These are phyloP conservation scores for Salticus scenicus DNA, from an alignment of 2,888 invertebrate genomes.

Conservation along the genomic window DNA sequence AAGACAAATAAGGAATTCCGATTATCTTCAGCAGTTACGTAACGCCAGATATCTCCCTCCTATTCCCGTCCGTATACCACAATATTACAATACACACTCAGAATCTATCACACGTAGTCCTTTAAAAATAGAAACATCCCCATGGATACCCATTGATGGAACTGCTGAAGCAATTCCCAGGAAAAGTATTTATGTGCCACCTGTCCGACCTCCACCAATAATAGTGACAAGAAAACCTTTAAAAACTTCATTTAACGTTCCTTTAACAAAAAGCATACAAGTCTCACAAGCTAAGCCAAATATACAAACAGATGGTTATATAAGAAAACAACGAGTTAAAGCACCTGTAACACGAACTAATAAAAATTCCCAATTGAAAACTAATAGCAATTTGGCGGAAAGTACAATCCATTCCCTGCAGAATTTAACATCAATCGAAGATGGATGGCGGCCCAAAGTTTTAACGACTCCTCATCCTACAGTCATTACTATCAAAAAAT, in stretches of 20 bases:
- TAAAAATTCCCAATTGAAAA: neutral
- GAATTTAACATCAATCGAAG: constrained; percentile 23
- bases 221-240: constrained; percentile 16
- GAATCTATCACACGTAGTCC: too few relatives aligned
- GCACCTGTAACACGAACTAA: neutral
- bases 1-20: neutral
- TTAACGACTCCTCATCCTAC: constrained; percentile 5
- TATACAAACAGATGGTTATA: constrained; percentile 35
- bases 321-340: neutral
- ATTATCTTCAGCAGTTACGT: constrained; percentile 41
- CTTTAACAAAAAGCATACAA: constrained; percentile 42
- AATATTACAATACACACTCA: neutral
- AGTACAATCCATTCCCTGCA: constrained; percentile 10
- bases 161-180: neutral
- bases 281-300: neutral
- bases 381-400: neutral
- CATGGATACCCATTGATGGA: constrained; percentile 22
- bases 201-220: neutral
- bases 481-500: neutral
- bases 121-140: neutral
- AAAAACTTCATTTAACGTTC: constrained; percentile 32
- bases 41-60: constrained; percentile 25
- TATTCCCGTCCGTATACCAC: neutral
- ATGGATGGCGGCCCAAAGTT: constrained; percentile 33
- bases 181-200: constrained; percentile 19